Percentiles rank a stretch among this genome's conserved stretches.
These are phyloP conservation scores for Pentalonia nigronervosa DNA, from an alignment of 1,140 invertebrate species.

Conservation along the genomic window DNA sequence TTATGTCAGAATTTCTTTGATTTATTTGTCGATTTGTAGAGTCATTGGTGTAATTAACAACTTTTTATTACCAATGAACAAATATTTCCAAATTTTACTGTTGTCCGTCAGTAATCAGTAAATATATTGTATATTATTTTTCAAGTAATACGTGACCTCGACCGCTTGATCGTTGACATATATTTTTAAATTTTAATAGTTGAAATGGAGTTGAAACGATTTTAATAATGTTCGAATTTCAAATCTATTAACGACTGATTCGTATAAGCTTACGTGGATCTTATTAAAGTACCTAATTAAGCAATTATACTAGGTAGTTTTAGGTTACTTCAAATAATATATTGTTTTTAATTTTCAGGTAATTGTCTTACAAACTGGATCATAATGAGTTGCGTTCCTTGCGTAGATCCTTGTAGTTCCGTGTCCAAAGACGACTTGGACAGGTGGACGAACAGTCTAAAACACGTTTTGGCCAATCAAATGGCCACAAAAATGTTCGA, in stretches of 20 bases:
- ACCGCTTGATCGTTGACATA: neutral
- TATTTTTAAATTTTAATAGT: neutral
- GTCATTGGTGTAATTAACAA: neutral
- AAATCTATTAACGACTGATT: neutral
- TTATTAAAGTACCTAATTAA: neutral
- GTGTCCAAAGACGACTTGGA: slow-evolving; percentile 48
- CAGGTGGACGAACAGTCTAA: slow-evolving; percentile 44
- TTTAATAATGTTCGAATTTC: neutral
- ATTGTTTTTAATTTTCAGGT: neutral
- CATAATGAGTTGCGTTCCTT: slow-evolving; percentile 43
- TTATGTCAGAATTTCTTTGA: neutral
- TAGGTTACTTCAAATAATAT: neutral
- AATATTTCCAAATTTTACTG: neutral
- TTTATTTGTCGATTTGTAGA: neutral
- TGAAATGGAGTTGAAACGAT: neutral
- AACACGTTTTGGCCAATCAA: slow-evolving; percentile 44
- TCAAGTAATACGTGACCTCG: neutral
- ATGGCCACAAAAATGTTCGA: slow-evolving; percentile 7
- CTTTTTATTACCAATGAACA: neutral
- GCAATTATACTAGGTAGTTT: neutral
- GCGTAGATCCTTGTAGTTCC: slow-evolving; percentile 26
- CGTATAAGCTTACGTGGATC: too few species aligned
- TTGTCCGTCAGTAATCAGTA: neutral
- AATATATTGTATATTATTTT: neutral
- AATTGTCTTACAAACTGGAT: neutral